These are phyloP conservation scores for Sthenelais limicola DNA, from an alignment of 2,888 invertebrate genomes.

Conservation along the genomic window DNA sequence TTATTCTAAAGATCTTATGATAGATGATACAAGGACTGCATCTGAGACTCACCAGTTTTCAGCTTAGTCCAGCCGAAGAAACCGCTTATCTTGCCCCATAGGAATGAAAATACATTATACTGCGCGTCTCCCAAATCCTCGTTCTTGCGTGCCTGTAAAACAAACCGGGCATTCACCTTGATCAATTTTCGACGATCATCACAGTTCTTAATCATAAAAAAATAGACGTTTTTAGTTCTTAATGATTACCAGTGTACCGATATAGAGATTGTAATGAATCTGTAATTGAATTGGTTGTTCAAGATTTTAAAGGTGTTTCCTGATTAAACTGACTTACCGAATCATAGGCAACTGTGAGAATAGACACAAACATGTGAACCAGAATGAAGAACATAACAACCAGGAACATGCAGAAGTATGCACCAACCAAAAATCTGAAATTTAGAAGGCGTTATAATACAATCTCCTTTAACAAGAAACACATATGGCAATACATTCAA, in stretches of 20 bases:
- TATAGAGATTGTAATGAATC: too few relatives aligned
- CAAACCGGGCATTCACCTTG: too few relatives aligned
- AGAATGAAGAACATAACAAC: slow-evolving; percentile 52
- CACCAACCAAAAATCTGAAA: slow-evolving; percentile 43
- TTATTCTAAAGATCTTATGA: background rate
- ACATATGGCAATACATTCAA: too few relatives aligned
- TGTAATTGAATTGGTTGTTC: too few relatives aligned
- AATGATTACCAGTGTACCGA: too few relatives aligned
- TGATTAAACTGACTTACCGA: slow-evolving; percentile 37
- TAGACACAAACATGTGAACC: slow-evolving; percentile 55
- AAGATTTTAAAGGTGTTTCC: too few relatives aligned
- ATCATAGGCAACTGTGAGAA: slow-evolving; percentile 44
- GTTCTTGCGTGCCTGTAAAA: too few relatives aligned
- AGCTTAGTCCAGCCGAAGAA: background rate
- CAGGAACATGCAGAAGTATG: slow-evolving; percentile 45
- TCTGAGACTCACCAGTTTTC: background rate
- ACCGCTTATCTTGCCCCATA: background rate
- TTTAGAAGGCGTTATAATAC: too few relatives aligned
- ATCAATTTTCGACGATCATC: too few relatives aligned
- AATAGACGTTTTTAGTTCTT: too few relatives aligned
- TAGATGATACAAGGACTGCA: background rate
- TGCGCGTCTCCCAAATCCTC: background rate
- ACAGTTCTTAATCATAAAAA: too few relatives aligned
- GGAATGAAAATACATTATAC: background rate
- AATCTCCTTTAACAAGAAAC: too few relatives aligned